A percentile compares a stretch with the other conserved stretches of the same genome.
phyloP scores from a whole-genome alignment of 2,113 vertebrate genomes.

The Acrocephalus kingi region DNA sequence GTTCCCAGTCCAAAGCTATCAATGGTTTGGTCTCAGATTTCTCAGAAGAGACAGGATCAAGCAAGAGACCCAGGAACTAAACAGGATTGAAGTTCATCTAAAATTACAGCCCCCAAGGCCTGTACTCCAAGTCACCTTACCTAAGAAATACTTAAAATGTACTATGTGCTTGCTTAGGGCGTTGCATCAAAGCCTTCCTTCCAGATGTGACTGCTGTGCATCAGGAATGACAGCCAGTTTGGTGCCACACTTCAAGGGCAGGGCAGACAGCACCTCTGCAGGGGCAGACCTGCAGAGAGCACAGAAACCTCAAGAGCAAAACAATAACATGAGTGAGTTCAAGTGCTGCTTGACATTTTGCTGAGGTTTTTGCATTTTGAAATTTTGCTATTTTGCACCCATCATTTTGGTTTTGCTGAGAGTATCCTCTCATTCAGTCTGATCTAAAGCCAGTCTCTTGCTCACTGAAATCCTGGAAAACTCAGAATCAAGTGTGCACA shows the following conservation, averaged over 20 bases:
- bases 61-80: constrained; percentile 16
- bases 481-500: not conserved
- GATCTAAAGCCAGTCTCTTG: not conserved
- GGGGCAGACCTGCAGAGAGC: not conserved
- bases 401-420: not conserved
- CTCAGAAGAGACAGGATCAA: constrained; percentile 8
- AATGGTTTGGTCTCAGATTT: not conserved
- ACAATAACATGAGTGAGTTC: accelerated
- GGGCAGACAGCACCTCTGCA: not conserved
- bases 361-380: not conserved
- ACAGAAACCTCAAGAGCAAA: not conserved
- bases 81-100: not conserved
- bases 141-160: not conserved
- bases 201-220: not conserved
- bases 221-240: not conserved
- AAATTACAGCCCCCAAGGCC: constrained; percentile 17
- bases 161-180: not conserved
- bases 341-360: not conserved
- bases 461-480: not conserved
- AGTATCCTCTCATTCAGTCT: not conserved
- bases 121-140: not conserved
- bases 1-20: not conserved
- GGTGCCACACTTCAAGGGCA: not conserved
- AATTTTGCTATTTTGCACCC: not conserved
- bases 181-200: not conserved